These are phyloP conservation scores for Pristionchus mayeri DNA, from an alignment of 2,888 invertebrate genomes.

Conservation along the genomic window DNA sequence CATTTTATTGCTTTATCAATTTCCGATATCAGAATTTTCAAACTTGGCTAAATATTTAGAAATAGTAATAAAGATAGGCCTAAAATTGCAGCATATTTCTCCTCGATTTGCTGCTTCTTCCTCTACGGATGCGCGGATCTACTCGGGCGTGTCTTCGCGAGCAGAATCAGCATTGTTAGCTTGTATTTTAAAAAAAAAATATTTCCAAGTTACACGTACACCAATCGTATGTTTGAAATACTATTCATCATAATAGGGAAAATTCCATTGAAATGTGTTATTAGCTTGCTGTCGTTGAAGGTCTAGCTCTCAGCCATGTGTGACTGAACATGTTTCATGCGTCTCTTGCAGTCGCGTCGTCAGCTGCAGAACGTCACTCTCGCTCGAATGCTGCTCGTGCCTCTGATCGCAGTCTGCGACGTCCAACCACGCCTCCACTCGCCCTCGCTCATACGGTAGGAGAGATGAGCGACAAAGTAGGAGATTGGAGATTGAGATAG, in stretches of 20 bases:
- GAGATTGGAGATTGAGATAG: no score
- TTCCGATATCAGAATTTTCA: background rate
- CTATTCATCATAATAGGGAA: no score
- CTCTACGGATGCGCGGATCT: constrained; percentile 63
- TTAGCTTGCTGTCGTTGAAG: no score
- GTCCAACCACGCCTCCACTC: constrained; percentile 60
- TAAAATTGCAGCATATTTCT: constrained; percentile 61
- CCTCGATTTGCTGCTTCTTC: constrained; percentile 62
- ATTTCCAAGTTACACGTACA: no score
- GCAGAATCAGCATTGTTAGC: constrained; percentile 55
- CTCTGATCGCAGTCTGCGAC: constrained; percentile 61
- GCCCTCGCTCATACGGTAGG: constrained; percentile 57
- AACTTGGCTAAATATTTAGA: background rate
- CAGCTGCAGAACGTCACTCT: constrained; percentile 1
- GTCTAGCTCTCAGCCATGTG: no score
- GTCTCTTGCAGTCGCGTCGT: constrained; percentile 23
- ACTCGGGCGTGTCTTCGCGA: constrained; percentile 57
- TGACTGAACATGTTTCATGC: background rate
- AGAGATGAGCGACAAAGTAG: no score
- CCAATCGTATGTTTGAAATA: no score
- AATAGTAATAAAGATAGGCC: background rate
- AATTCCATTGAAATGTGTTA: no score
- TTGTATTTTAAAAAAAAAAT: background rate
- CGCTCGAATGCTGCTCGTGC: constrained; percentile 28
- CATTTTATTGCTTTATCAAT: no score